A percentile compares a stretch with the other conserved stretches of the same genome.
These are phyloP conservation scores for Capreolus pygargus DNA, from an alignment of 2,113 vertebrate species.

Conservation along the genomic window DNA sequence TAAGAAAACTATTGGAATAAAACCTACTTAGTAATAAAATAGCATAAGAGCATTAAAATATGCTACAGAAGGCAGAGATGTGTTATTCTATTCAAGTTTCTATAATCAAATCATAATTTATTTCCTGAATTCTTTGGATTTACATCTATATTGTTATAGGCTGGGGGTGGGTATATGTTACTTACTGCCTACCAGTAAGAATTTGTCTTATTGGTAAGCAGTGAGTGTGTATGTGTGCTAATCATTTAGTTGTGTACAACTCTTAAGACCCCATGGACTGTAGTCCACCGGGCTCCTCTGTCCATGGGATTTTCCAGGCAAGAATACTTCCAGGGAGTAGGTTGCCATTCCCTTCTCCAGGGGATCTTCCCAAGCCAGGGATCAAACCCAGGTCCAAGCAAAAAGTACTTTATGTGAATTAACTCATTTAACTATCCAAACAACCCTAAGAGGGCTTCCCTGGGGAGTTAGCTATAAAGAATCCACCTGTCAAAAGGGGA, in stretches of 20 bases:
- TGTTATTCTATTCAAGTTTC: background rate
- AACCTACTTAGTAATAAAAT: conserved; percentile 18
- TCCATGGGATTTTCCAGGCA: background rate
- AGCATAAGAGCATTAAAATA: background rate
- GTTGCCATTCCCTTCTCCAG: background rate
- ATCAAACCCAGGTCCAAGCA: background rate
- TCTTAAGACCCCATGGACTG: background rate
- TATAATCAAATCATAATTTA: background rate
- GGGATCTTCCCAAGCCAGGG: background rate
- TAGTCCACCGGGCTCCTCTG: background rate
- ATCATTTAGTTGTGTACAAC: background rate
- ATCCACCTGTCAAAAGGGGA: background rate
- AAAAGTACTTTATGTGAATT: background rate
- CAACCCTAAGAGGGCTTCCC: background rate
- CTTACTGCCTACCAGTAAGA: background rate
- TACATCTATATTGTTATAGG: background rate
- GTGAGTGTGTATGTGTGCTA: background rate
- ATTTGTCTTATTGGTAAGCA: background rate
- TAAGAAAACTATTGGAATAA: background rate
- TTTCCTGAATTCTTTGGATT: background rate
- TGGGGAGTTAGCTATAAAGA: background rate
- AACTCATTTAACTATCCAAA: background rate
- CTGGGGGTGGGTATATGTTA: background rate
- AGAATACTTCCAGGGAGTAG: background rate
- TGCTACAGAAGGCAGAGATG: background rate